These are phyloP conservation scores for Bicyclus anynana DNA, from an alignment of 1,140 invertebrate species.

Conservation along the genomic window DNA sequence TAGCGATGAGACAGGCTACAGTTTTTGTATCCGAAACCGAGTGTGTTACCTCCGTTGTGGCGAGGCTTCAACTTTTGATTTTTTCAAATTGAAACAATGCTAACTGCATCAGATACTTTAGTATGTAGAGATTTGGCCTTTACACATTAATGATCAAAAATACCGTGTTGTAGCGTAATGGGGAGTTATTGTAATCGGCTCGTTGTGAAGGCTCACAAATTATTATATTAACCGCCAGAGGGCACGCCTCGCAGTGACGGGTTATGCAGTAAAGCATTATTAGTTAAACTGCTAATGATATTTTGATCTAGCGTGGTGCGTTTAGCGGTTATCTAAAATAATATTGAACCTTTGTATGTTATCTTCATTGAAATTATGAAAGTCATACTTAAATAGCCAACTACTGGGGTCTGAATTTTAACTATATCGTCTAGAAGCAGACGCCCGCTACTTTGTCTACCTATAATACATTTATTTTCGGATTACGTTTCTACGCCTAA, in stretches of 20 bases:
- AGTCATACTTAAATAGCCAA: too few relatives aligned
- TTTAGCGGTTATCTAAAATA: background rate
- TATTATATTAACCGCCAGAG: conserved; percentile 30
- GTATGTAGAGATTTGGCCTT: conserved; percentile 21
- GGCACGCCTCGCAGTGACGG: conserved; percentile 18
- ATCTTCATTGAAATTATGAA: background rate
- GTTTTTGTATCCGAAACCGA: too few relatives aligned
- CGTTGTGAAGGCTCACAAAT: conserved; percentile 23
- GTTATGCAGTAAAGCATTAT: conserved; percentile 13
- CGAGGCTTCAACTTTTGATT: too few relatives aligned
- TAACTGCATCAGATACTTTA: conserved; percentile 5
- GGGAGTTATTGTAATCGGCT: conserved; percentile 19
- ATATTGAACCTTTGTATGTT: background rate
- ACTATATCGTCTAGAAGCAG: too few relatives aligned
- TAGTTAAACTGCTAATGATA: conserved; percentile 17
- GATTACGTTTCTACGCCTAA: too few relatives aligned
- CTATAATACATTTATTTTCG: too few relatives aligned
- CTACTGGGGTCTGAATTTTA: too few relatives aligned
- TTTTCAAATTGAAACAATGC: background rate
- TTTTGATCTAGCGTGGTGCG: background rate
- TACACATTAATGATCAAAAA: conserved; percentile 22
- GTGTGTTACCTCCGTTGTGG: too few relatives aligned
- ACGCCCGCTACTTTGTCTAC: too few relatives aligned
- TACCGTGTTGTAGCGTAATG: conserved; percentile 16
- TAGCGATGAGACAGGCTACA: too few relatives aligned